These are phyloP conservation scores for Dynastes grantii DNA, from an alignment of 2,888 invertebrate genomes.

Conservation along the genomic window DNA sequence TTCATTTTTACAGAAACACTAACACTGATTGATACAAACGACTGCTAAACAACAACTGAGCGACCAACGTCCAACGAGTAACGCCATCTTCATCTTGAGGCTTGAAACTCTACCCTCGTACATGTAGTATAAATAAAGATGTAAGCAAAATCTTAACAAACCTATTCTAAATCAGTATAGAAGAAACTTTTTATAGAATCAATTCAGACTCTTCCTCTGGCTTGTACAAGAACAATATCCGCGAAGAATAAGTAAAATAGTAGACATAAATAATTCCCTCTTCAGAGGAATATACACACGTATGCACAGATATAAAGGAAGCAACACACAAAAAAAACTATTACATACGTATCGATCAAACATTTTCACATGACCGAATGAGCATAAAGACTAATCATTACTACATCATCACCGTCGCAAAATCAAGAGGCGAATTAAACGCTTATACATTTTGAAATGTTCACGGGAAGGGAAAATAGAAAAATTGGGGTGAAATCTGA, in stretches of 20 bases:
- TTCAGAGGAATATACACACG: constrained; percentile 21
- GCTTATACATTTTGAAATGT: constrained; percentile 21
- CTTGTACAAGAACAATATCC: constrained; percentile 25
- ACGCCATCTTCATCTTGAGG: too few species aligned
- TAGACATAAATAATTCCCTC: constrained; percentile 23
- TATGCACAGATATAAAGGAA: constrained; percentile 6
- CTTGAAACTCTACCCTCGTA: too few species aligned
- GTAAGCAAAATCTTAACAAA: too few species aligned
- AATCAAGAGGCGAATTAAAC: constrained; percentile 46
- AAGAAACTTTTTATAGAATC: constrained; percentile 2
- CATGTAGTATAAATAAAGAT: too few species aligned
- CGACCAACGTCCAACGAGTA: too few species aligned
- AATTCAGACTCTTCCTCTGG: constrained; percentile 9
- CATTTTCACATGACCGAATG: constrained; percentile 56
- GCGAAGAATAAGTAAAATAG: constrained; percentile 24
- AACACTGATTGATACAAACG: too few species aligned
- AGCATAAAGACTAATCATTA: constrained; percentile 61
- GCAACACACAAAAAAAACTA: constrained; percentile 6
- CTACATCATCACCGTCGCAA: constrained; percentile 58
- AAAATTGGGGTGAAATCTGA: constrained; percentile 53
- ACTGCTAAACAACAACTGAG: too few species aligned
- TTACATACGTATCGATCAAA: constrained; percentile 56
- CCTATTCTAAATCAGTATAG: too few species aligned
- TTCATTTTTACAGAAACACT: too few species aligned
- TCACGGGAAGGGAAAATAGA: constrained; percentile 16